Conservation (phyloP, 2,113 vertebrate genomes). For the Suricata suricatta region DNA sequence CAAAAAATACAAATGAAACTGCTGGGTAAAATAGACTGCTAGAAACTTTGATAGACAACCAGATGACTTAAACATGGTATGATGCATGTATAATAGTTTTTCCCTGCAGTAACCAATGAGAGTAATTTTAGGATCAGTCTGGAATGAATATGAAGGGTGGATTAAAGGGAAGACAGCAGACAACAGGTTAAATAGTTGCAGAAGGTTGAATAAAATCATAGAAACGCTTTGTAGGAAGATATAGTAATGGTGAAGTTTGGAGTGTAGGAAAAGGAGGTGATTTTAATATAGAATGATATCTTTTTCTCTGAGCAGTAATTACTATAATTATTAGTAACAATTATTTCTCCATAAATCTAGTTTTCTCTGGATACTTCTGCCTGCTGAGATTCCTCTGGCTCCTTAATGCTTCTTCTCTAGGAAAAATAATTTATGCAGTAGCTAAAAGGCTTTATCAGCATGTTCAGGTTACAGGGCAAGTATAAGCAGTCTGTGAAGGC, state of each 20-base stretch:
- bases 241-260: not conserved
- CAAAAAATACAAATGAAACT: not conserved
- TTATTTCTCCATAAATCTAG: slow-evolving; percentile 51
- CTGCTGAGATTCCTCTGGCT: not conserved
- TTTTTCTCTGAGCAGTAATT: slow-evolving; percentile 28
- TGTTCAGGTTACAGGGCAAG: not conserved
- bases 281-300: not conserved
- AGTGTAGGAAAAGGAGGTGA: not conserved
- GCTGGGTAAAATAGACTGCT: not conserved
- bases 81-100: not conserved
- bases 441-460: slow-evolving; percentile 22
- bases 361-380: slow-evolving; percentile 9
- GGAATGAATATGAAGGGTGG: not conserved
- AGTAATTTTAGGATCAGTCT: not conserved
- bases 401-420: not conserved
- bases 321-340: slow-evolving; percentile 35
- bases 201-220: not conserved
- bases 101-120: not conserved
- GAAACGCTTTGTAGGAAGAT: not conserved
- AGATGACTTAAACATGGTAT: not conserved
- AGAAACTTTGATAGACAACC: not conserved
- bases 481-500: not conserved
- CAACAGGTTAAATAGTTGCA: not conserved
- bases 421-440: slow-evolving; percentile 26
- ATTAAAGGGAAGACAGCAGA: not conserved